These are phyloP conservation scores for Pelagia noctiluca DNA, from an alignment of 30 jellyfish, hydroid and myxozoan species.

Conservation along the genomic window DNA sequence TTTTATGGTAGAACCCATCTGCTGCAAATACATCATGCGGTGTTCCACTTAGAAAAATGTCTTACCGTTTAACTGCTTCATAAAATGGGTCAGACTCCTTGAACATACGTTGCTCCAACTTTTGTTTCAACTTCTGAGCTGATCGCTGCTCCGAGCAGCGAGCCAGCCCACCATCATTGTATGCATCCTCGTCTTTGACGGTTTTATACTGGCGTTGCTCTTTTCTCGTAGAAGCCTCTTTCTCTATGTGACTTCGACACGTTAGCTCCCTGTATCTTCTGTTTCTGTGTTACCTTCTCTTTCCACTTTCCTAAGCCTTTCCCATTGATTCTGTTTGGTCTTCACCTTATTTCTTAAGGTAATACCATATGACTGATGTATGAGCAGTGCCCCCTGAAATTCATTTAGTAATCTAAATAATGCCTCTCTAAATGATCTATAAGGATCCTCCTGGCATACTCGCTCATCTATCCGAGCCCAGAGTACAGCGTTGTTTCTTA, in stretches of 20 bases:
- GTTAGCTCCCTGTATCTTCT: conserved; percentile 17
- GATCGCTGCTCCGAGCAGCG: conserved; percentile 55
- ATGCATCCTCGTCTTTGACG: conserved; percentile 11
- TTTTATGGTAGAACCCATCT: conserved; percentile 23
- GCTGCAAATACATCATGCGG: conserved; percentile 43
- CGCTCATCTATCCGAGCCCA: conserved; percentile 40
- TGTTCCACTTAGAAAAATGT: conserved; percentile 28
- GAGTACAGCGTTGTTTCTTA: conserved; percentile 25
- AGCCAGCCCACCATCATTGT: conserved; percentile 50
- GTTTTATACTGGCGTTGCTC: conserved; percentile 23
- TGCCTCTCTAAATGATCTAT: conserved; percentile 44
- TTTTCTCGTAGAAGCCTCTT: conserved; percentile 32
- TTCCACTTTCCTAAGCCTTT: conserved; percentile 32
- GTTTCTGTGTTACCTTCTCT: conserved; percentile 22
- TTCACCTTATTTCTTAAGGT: conserved; percentile 35
- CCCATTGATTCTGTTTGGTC: conserved; percentile 19
- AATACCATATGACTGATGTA: conserved; percentile 30
- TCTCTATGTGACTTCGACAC: conserved; percentile 6
- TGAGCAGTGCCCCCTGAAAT: conserved; percentile 36
- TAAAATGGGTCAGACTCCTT: conserved; percentile 13
- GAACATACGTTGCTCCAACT: conserved; percentile 12
- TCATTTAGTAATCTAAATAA: conserved; percentile 36
- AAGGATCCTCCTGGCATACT: conserved; percentile 43
- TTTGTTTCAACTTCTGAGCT: conserved; percentile 37
- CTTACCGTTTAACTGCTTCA: conserved; percentile 35